Conservation (phyloP, 2,888 invertebrate species). For the Protophormia terraenovae region DNA sequence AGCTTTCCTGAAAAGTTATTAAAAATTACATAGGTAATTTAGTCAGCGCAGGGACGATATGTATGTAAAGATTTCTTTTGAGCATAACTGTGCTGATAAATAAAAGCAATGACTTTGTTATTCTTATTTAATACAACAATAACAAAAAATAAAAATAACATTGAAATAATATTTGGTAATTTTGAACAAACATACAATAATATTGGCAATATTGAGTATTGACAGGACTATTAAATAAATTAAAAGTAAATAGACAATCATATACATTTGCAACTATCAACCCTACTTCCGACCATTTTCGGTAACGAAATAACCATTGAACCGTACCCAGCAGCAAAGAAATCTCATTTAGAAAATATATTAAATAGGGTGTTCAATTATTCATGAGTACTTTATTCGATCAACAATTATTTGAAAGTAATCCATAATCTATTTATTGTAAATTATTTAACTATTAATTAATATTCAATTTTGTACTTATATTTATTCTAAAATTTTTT, state of each 20-base stretch:
- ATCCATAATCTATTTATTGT: too few relatives aligned
- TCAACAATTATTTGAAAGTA: too few relatives aligned
- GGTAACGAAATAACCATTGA: background rate
- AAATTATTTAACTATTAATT: too few relatives aligned
- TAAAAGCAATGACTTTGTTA: constrained; percentile 14
- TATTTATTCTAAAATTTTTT: too few relatives aligned
- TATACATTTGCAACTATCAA: background rate
- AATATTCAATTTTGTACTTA: too few relatives aligned
- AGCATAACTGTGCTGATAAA: background rate
- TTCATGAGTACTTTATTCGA: too few relatives aligned
- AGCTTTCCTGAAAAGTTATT: too few relatives aligned
- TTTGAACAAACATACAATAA: background rate
- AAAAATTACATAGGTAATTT: too few relatives aligned
- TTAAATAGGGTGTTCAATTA: too few relatives aligned
- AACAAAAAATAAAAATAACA: background rate
- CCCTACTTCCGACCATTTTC: background rate
- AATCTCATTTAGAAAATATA: too few relatives aligned
- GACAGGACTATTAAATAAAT: constrained; percentile 39
- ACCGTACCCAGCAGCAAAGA: background rate
- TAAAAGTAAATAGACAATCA: constrained; percentile 17
- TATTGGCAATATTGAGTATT: constrained; percentile 13
- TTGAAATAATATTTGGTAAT: background rate
- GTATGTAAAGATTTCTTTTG: too few relatives aligned
- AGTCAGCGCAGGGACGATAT: too few relatives aligned
- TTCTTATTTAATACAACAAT: background rate